Conservation (phyloP, 2,888 invertebrate genomes). For the Halictus quadricinctus region DNA sequence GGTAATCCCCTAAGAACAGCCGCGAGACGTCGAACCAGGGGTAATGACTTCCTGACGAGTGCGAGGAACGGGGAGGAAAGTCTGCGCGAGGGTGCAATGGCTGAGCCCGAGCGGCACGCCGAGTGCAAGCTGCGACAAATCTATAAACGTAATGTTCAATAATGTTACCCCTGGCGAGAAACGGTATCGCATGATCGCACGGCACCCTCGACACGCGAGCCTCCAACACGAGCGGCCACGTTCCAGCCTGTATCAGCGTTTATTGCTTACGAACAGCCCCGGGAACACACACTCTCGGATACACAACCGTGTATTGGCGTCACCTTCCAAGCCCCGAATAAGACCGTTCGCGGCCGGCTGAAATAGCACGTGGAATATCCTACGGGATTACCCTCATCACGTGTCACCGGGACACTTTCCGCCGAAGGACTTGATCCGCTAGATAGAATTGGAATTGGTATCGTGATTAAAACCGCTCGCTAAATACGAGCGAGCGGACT, state of each 20-base stretch:
- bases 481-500: neutral
- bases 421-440: constrained; percentile 23
- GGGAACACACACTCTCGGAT: constrained; percentile 18
- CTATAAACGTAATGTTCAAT: constrained; percentile 75
- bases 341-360: constrained; percentile 50
- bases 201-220: constrained; percentile 69
- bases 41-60: constrained; percentile 25
- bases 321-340: constrained; percentile 28
- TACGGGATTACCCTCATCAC: constrained; percentile 60
- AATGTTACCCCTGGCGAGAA: constrained; percentile 69
- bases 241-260: constrained; percentile 52
- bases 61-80: neutral
- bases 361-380: constrained; percentile 55
- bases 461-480: neutral
- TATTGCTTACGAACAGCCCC: constrained; percentile 46
- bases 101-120: constrained; percentile 8
- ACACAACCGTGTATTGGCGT: constrained; percentile 37
- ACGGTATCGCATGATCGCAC: constrained; percentile 72
- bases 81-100: neutral
- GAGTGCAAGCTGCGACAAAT: constrained; percentile 66
- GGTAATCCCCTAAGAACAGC: constrained; percentile 12
- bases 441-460: constrained; percentile 31
- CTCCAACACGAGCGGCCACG: constrained; percentile 47
- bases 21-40: neutral
- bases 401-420: constrained; percentile 50